Base-by-base conservation (phyloP, 2,888 invertebrate species). In the Apodemia duryi region DNA sequence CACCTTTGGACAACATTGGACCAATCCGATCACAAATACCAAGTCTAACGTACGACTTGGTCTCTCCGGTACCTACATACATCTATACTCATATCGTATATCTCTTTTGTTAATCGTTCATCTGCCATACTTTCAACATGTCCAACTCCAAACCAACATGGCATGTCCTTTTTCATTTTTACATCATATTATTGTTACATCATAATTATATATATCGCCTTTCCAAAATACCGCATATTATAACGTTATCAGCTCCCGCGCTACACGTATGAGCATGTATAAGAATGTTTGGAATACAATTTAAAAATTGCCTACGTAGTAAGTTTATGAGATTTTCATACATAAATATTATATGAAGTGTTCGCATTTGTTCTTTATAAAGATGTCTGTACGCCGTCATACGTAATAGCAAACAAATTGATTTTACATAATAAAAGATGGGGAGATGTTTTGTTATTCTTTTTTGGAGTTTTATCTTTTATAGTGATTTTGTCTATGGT, bases 301-400 rank as follows among this genome's bases (percentile, higher is more conserved):
- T 57, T 57, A 57, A 57, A 57, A 57, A 57, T 57, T 57, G 57
- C 57, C 57, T 57, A 57, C 57, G 57, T 11, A 57, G 57, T 57
- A 57, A 57, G 57, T 57, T 57, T 57, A 57, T 57, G 29, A 57
- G 29, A 57, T 57, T 57, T 57, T 57, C 57, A 57, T 57, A 57
- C 57, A 57, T 57, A 57, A 57, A 57, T 57, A 57, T 57, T 57
- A 13, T 11, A 57, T 57, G 57, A 57, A 57, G 57, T 29, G 32
- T 29, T 57, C 57, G 29, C 29, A 57, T 57, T 57, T 57, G 57
- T 57, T 57, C 57, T 32, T 54, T 54, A 54, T 9, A 54, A 54
- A 54, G 54, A 29, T 29, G 54, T 54, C 54, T 9, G 10, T 43
- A 43, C 43, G 43, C 9, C 43, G 9, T 54, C 29, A 54, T 54